These are phyloP conservation scores for Muscicapa comitata DNA, from an alignment of 2,797 vertebrate genomes.

Conservation along the genomic window DNA sequence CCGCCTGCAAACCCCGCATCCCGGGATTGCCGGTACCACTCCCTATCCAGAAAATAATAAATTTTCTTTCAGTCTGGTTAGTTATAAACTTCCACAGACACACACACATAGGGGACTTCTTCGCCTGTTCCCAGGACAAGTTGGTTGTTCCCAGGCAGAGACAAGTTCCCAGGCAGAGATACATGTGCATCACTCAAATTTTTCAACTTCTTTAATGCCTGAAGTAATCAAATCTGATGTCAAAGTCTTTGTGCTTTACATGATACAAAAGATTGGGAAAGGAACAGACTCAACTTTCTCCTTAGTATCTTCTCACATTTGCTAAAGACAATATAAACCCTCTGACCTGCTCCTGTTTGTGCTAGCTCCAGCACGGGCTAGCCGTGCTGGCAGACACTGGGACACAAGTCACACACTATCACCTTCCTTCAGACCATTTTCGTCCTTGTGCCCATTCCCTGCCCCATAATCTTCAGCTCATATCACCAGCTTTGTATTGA, in stretches of 20 bases:
- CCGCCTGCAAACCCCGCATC: background rate
- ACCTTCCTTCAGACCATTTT: background rate
- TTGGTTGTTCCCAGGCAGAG: too few species aligned
- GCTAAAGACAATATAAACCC: background rate
- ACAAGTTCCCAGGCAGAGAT: background rate
- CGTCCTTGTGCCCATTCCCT: background rate
- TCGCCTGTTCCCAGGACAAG: background rate
- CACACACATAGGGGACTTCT: background rate
- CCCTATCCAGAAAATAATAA: background rate
- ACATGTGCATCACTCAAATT: background rate
- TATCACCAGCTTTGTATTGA: background rate
- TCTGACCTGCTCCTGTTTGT: background rate
- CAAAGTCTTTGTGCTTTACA: background rate
- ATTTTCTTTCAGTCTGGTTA: background rate
- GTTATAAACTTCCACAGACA: background rate
- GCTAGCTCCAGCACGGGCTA: background rate
- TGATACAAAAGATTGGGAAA: background rate
- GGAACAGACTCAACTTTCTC: background rate
- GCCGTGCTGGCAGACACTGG: background rate
- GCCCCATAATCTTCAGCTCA: background rate
- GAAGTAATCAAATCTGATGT: background rate
- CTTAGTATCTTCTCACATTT: background rate
- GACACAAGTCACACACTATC: fast-evolving
- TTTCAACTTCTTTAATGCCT: background rate
- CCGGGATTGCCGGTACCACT: background rate